Base-by-base conservation (phyloP, 1,140 invertebrate genomes). In the Agrilus planipennis region DNA sequence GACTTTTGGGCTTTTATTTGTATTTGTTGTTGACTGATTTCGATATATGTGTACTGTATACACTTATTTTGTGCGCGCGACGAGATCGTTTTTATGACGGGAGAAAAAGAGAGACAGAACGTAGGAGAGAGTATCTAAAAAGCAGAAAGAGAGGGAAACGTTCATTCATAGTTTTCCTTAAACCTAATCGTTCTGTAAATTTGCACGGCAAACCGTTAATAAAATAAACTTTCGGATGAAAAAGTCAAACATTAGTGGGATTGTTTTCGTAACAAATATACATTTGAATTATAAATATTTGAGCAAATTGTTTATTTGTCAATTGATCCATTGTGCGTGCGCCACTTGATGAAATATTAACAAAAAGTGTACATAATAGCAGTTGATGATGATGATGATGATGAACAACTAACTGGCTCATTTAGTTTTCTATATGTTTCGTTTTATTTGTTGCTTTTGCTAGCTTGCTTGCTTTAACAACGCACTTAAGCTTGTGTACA, bases 161-260 rank as follows among this genome's bases (percentile, higher is more conserved):
- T 32, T 36, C 34, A 36, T 36, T 36, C 34, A 36, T 23, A 15
- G 29, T 41, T 41, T 49, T 47, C 47, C 47, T 51, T 44, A 51
- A 46, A 38, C 46, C 30, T 51, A 53, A 53, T 53, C 51, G 42
- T 46, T 47, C 44, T 48, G 51, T 49, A 53, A 53, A 53, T 53
- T 53, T 53, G 46, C 46, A 42, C 39, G 30, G 49, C 44, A 50
- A 50, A 52, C 46, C 43, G 46, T 48, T 51, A 51, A 51, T 49
- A 50, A 44, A 46, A 39, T 47, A 34, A 44, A 11, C 21, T 16
- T 27, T 39, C 23, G 22, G 17, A 39, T 39, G 22, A 42, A 45
- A 47, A 50, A 44, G 39, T 45, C 42, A 47, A 47, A 50, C 42
- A 49, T 39, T 44, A 42, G 41, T 39, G 11, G 23, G 7, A 16